Evolutionary conservation across 2,113 vertebrate species (phyloP).

Genomic region (Hippocampus zosterae): DNA sequence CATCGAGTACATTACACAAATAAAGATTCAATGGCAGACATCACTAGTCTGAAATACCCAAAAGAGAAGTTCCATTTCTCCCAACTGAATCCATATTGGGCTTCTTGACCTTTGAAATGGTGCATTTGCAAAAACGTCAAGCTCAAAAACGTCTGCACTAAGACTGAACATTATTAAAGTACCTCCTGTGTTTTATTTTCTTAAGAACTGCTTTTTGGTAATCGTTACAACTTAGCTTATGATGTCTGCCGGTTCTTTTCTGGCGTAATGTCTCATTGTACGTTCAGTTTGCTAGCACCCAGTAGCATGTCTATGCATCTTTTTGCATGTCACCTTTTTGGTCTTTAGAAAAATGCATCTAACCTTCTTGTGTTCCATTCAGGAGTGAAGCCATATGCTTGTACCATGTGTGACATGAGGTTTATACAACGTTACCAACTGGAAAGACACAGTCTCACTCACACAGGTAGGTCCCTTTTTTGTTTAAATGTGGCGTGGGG

Average conservation of each 20-base stretch:
- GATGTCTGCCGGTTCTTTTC: constrained; percentile 33
- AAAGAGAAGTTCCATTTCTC: neutral
- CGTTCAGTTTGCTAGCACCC: constrained; percentile 26
- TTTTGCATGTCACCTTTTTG: constrained; percentile 2
- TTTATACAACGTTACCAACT: constrained; percentile 73
- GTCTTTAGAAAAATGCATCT: constrained; percentile 34
- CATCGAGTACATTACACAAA: constrained; percentile 42
- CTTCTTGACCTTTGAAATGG: neutral
- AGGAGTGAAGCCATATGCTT: constrained; percentile 73
- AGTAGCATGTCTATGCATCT: neutral
- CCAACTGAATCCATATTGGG: neutral
- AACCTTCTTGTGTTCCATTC: constrained; percentile 54
- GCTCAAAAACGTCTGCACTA: constrained; percentile 5
- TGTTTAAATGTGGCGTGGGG: neutral
- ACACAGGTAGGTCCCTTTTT: constrained; percentile 61
- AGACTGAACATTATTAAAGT: constrained; percentile 14
- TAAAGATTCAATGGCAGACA: constrained; percentile 30
- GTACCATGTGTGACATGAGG: constrained; percentile 73
- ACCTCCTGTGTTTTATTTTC: neutral
- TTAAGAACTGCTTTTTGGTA: neutral
- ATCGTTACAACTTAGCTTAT: neutral
- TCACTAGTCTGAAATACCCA: neutral
- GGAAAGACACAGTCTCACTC: constrained; percentile 72
- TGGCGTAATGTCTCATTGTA: constrained; percentile 44
- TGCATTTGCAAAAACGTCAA: constrained; percentile 4